A percentile compares a stretch with the other conserved stretches of the same genome.
Evolutionary conservation across 2,797 vertebrate genomes (phyloP).

Genomic region (Holocentrus rufus): DNA sequence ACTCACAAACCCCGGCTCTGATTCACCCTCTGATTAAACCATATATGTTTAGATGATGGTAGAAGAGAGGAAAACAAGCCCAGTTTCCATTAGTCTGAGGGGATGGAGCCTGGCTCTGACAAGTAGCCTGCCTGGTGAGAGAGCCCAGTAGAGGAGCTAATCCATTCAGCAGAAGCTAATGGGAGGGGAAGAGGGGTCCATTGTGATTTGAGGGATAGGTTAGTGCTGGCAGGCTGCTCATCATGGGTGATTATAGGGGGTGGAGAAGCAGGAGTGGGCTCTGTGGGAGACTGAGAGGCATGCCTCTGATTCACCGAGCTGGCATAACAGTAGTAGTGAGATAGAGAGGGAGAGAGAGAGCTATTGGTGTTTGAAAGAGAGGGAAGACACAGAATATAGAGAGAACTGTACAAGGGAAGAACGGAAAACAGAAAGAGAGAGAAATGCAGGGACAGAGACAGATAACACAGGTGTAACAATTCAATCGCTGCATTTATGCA

Average conservation of each 20-base stretch:
- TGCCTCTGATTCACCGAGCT: slow-evolving; percentile 64
- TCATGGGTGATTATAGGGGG: slow-evolving; percentile 81
- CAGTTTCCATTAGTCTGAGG: slow-evolving; percentile 76
- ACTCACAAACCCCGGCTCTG: slow-evolving; percentile 67
- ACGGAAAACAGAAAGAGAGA: slow-evolving; percentile 13
- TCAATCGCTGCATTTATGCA: no score
- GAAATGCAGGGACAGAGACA: background rate
- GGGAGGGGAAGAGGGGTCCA: slow-evolving; percentile 76
- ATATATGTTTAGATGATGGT: slow-evolving; percentile 71
- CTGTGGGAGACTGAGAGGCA: slow-evolving; percentile 68
- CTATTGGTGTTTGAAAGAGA: slow-evolving; percentile 53
- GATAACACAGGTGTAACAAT: no score
- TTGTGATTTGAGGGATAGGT: slow-evolving; percentile 82
- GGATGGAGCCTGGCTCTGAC: slow-evolving; percentile 70
- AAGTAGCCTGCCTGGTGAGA: slow-evolving; percentile 68
- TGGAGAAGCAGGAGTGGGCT: slow-evolving; percentile 73
- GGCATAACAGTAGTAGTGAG: slow-evolving; percentile 49
- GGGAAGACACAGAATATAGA: slow-evolving; percentile 34
- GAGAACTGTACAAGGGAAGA: slow-evolving; percentile 1
- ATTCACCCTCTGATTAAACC: slow-evolving; percentile 78
- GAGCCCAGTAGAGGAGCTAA: slow-evolving; percentile 74
- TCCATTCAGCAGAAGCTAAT: slow-evolving; percentile 80
- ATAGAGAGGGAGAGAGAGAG: slow-evolving; percentile 45
- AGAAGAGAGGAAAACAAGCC: slow-evolving; percentile 69
- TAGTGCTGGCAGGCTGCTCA: slow-evolving; percentile 80